These are phyloP conservation scores for Pristiophorus japonicus DNA, from an alignment of 2,113 vertebrate species.

Conservation along the genomic window DNA sequence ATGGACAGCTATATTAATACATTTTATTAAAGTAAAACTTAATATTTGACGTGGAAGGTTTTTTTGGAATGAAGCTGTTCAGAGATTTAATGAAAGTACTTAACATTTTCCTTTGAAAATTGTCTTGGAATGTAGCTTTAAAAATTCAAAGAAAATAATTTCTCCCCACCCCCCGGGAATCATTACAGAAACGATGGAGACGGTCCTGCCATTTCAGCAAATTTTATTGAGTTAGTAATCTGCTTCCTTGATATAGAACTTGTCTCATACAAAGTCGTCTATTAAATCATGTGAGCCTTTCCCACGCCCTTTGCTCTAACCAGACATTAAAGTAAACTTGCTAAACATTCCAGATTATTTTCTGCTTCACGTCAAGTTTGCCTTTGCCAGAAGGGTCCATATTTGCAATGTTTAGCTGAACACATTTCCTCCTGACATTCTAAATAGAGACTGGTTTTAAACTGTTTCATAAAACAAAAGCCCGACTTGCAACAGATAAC, in stretches of 20 bases:
- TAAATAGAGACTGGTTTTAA: background rate
- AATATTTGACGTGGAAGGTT: background rate
- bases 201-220: background rate
- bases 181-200: background rate
- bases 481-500: background rate
- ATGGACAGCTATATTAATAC: background rate
- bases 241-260: background rate
- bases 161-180: too few species aligned
- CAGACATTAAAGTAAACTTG: conserved; percentile 11
- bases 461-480: background rate
- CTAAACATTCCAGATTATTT: conserved; percentile 32
- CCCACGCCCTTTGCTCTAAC: conserved; percentile 32
- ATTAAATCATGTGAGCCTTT: conserved; percentile 16
- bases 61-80: background rate
- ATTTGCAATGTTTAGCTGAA: background rate
- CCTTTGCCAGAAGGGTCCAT: background rate
- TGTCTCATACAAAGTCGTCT: background rate
- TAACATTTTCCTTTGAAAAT: conserved; percentile 2
- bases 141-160: background rate
- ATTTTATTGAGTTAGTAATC: background rate
- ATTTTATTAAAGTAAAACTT: background rate
- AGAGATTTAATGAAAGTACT: background rate
- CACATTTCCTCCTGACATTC: conserved; percentile 4
- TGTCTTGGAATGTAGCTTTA: background rate
- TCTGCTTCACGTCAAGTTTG: conserved; percentile 29